A percentile compares a stretch with the other conserved stretches of the same genome.
These are phyloP conservation scores for Anastatus disparis DNA, from an alignment of 1,140 invertebrate genomes.

Conservation along the genomic window DNA sequence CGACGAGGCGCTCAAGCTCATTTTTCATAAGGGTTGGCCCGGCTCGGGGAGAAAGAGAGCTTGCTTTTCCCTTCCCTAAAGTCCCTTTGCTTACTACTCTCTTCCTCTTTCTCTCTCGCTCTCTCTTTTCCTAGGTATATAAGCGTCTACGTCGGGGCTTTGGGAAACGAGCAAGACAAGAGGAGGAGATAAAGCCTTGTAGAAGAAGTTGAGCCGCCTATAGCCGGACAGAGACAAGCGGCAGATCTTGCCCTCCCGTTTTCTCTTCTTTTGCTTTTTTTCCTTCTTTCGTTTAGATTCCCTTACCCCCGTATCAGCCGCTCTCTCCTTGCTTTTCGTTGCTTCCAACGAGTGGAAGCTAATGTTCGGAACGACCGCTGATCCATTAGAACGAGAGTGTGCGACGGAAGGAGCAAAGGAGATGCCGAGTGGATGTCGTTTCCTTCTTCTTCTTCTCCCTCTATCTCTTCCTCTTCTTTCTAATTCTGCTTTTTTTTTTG, in stretches of 20 bases:
- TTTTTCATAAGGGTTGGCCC: constrained; percentile 56
- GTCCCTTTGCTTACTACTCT: background rate
- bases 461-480: constrained; percentile 30
- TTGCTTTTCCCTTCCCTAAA: too few species aligned
- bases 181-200: background rate
- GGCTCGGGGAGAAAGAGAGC: background rate
- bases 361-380: constrained; percentile 64
- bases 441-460: constrained; percentile 22
- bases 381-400: constrained; percentile 56
- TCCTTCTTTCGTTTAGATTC: constrained; percentile 39
- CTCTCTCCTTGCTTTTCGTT: constrained; percentile 32
- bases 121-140: too few species aligned
- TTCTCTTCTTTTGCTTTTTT: constrained; percentile 34
- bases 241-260: background rate
- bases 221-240: constrained; percentile 1
- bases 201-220: background rate
- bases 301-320: too few species aligned
- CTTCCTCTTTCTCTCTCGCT: background rate
- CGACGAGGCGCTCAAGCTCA: constrained; percentile 47
- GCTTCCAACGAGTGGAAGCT: constrained; percentile 58
- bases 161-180: background rate
- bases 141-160: background rate
- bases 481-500: background rate
- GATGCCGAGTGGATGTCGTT: constrained; percentile 32
- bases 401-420: constrained; percentile 32